Evolutionary conservation across 1,140 invertebrate species (phyloP), one percentile per base, ranked within the genome.

Genomic region (Apocrypta bakeri): DNA sequence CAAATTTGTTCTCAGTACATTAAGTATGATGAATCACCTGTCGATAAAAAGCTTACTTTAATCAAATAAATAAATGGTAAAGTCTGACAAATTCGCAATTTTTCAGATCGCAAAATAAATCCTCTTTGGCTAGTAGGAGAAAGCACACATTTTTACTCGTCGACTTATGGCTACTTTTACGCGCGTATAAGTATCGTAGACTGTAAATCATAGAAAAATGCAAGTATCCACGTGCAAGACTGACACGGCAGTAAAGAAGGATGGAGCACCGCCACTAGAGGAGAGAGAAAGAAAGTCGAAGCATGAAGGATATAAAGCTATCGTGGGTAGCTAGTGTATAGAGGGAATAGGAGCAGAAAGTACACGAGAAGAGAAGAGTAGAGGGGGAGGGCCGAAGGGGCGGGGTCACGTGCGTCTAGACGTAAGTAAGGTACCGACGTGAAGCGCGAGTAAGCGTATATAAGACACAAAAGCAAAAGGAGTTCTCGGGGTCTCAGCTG

Each of bases 401-500:
- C 17, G 21, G 48, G 48, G 2, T 56, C 48, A 56, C 48, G 48
- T 61, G n/a, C 42, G 73, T 75, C 73, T 75, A 75, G 73, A 75
- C 73, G 56, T 25, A 56, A 74, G 42, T n/a, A 29, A 29, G 42
- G n/a, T 27, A 74, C 24, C 83, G 84, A 84, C 82, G 82, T 73
- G 82, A 79, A 84, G 85, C 74, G 77, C 69, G 72, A 21, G 17
- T 56, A 17, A 21, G 4, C 48, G 48, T 56, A 42, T 64, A 75
- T 42, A 79, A 75, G 81, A 85, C 83, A 85, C 84, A 84, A 85
- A 86, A 85, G 84, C 84, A 85, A 76, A 76, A 76, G 84, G 86
- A 85, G 85, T 85, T 64, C 21, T 21, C 76, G 48, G 75, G 85
- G 89, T 88, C 90, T 90, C 90, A 89, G 89, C 89, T 91, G 90